These are phyloP conservation scores for Brachylomia viminalis DNA, from an alignment of 2,888 invertebrate genomes.

Conservation along the genomic window DNA sequence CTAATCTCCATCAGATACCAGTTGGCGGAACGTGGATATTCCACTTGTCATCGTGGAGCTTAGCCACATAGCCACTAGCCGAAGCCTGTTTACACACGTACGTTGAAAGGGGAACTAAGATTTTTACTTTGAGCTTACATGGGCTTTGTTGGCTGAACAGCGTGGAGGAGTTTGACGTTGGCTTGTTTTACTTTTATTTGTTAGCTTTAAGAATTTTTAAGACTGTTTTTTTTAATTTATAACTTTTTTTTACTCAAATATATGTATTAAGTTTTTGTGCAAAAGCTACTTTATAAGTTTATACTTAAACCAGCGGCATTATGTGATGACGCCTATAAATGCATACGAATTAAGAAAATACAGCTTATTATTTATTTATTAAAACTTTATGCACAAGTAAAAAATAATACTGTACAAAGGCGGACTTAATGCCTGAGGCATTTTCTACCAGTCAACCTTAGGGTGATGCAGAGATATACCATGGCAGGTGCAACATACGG, in stretches of 20 bases:
- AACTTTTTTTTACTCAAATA: too few relatives aligned
- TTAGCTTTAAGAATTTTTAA: not conserved
- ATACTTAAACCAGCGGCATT: not conserved
- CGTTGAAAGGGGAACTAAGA: not conserved
- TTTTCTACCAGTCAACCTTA: too few relatives aligned
- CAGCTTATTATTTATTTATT: too few relatives aligned
- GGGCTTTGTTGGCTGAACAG: not conserved
- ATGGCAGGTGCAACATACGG: too few relatives aligned
- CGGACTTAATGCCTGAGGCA: too few relatives aligned
- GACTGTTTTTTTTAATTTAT: not conserved
- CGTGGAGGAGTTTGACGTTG: not conserved
- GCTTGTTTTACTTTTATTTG: slow-evolving; percentile 1
- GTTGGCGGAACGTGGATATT: slow-evolving; percentile 40
- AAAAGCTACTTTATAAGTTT: not conserved
- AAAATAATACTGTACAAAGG: too few relatives aligned
- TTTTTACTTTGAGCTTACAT: slow-evolving; percentile 8
- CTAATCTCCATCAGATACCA: slow-evolving; percentile 60
- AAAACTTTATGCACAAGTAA: too few relatives aligned
- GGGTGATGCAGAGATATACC: too few relatives aligned
- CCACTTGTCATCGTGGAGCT: slow-evolving; percentile 33
- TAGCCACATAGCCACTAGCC: not conserved
- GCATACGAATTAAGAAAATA: not conserved
- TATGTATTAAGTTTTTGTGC: not conserved
- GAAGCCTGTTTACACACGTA: not conserved
- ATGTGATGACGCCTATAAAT: too few relatives aligned